Base-by-base conservation (phyloP, 2,888 invertebrate genomes). In the Rugalucina vietnamica region DNA sequence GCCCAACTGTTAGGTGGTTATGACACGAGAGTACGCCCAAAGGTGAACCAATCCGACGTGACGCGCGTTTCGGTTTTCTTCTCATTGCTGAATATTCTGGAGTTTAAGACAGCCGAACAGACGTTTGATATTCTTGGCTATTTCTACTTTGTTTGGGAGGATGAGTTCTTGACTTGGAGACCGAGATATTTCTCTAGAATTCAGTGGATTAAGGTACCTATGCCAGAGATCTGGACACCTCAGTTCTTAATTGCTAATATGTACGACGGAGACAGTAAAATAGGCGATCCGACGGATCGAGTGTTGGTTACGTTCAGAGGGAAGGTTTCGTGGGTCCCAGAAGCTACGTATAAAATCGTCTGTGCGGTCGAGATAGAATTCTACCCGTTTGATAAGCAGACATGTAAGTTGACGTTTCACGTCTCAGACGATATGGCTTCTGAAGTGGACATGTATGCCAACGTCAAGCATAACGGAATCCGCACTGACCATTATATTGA, bases 111-210 rank as follows among this genome's bases (percentile, higher is more conserved):
- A 2, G 21, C 65, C 34, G 34, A 2, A 5, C 65, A 65, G 34
- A 65, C 65, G 4, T 65, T 65, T 34, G 65, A 65, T 34, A 34
- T 65, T 12, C 65, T 65, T 34, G 65, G 65, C 1, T 65, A 65
- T 18, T 65, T 65, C 34, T 65, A 65, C 21, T 65, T 65, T 65
- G 65, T 65, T 3, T 65, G 65, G 65, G 34, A 65, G 34, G 65
- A 65, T 65, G 65, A 65, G 2, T 65, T 65, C 34, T 18, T 65
- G 8, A 65, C 65, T 12, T 65, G 65, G 65, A 65, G 34, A 34
- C 65, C 65, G 4, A 65, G 65, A 24, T 1, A 65, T 10, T 65
- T n/a, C 21, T 65, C 65, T 34, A 1, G 65, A 1, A 21, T 65
- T 29, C 32, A 21, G 21, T 65, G 65, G 65, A 65, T 34, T 10